phyloP scores from a whole-genome alignment of 2,888 invertebrate species.

The Hirudinaria manillensis region DNA sequence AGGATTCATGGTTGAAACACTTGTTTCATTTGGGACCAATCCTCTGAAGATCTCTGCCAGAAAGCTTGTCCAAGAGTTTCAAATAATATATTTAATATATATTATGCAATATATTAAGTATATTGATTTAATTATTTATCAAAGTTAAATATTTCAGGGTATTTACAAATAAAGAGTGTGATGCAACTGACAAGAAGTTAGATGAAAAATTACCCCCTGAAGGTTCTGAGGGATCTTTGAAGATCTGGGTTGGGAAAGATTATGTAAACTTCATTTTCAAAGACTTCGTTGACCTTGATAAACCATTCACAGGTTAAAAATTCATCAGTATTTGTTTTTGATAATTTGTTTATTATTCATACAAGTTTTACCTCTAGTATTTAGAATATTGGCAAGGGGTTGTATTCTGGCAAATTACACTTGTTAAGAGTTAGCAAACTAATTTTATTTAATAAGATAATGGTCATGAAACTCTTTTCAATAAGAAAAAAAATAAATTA shows the following conservation, averaged over 20 bases:
- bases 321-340: too few relatives aligned
- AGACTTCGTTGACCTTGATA: conserved; percentile 81
- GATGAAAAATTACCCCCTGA: conserved; percentile 27
- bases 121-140: too few relatives aligned
- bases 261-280: conserved; percentile 92
- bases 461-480: too few relatives aligned
- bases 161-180: conserved; percentile 25
- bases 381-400: neutral
- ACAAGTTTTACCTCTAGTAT: neutral
- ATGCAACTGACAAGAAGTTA: conserved; percentile 26
- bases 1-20: too few relatives aligned
- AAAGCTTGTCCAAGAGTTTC: too few relatives aligned
- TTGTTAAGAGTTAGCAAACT: neutral
- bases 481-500: too few relatives aligned
- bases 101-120: too few relatives aligned
- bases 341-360: too few relatives aligned
- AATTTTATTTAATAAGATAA: too few relatives aligned
- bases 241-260: conserved; percentile 87
- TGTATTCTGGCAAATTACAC: neutral
- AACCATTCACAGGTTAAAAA: conserved; percentile 67
- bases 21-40: too few relatives aligned
- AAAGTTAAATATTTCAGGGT: conserved; percentile 14
- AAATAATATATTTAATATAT: too few relatives aligned
- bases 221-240: conserved; percentile 28
- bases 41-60: too few relatives aligned